phyloP scores from a whole-genome alignment of 2,888 invertebrate species.

The Nudaria mundana region DNA sequence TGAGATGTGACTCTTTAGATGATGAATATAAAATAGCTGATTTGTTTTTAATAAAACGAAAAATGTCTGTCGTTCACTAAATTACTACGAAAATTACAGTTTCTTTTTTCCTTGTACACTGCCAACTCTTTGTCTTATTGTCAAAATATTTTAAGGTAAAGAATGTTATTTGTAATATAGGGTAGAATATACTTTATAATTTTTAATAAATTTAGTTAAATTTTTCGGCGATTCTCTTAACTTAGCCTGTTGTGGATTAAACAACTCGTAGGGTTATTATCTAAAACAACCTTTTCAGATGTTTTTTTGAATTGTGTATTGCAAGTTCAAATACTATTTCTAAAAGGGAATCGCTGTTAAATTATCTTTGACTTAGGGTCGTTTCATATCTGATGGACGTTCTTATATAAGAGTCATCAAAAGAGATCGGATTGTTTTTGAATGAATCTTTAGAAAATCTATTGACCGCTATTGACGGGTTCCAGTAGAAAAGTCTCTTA shows the following conservation, averaged over 20 bases:
- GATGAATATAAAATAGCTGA: too few relatives aligned
- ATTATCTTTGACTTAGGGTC: conserved; percentile 17
- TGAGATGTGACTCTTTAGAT: too few relatives aligned
- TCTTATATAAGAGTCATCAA: too few relatives aligned
- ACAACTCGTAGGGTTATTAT: background rate
- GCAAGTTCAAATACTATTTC: background rate
- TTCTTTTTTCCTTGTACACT: conserved; percentile 27
- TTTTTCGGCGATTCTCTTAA: conserved; percentile 28
- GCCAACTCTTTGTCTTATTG: conserved; percentile 30
- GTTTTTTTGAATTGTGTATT: background rate
- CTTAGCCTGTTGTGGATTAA: background rate
- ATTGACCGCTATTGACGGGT: too few relatives aligned
- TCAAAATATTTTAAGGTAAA: conserved; percentile 26
- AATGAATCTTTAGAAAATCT: too few relatives aligned
- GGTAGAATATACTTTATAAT: conserved; percentile 37
- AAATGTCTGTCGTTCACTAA: too few relatives aligned
- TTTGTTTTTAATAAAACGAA: too few relatives aligned
- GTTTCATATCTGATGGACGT: too few relatives aligned
- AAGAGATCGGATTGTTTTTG: too few relatives aligned
- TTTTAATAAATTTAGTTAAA: conserved; percentile 16
- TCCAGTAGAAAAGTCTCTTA: too few relatives aligned
- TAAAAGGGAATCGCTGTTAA: conserved; percentile 22
- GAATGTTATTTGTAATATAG: conserved; percentile 37
- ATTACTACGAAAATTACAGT: too few relatives aligned
- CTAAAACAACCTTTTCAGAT: background rate